Evolutionary conservation across 2,888 invertebrate genomes (phyloP), one percentile per base, ranked within the genome.

Genomic region (Drosophila neutralis): DNA sequence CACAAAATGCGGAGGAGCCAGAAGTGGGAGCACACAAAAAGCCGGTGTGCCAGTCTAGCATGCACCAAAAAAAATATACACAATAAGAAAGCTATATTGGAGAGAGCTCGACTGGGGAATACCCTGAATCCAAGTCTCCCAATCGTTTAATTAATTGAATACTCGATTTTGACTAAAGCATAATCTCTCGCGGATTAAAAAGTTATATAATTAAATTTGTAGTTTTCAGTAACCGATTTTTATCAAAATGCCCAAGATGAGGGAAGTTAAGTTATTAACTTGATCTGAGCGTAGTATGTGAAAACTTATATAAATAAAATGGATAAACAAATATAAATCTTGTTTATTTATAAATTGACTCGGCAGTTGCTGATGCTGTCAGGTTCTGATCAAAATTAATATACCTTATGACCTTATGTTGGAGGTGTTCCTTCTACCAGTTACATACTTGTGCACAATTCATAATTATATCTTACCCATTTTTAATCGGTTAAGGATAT

Each of bases 1-100:
- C 42, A 59, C 48, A 49, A 54, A 69, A 65, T 35, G 59, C 51
- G 36, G 59, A 51, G 49, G 71, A 60, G 70, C 51, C 31, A 21
- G 54, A 74, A 53, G 52, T 40, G 45, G 59, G n/a, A 42, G 33
- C 35, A 45, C 15, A 62, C 38, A 60, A 52, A 62, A 35, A n/a
- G 21, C 45, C 24, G 24, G 15, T 45, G 24, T 62, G 36, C n/a
- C 33, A 35, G 21, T 65, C 49, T 53, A 33, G 31, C 62, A 42
- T 54, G 53, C 61, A 54, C 29, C 18, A 54, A n/a, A n/a, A n/a
- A 15, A 40, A 15, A 36, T 27, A 15, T 11, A 6, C 2, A 7
- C 3, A n/a, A 8, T 8, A 45, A 24, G 24, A 45, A 24, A 15
- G 24, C 21, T 4, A 4, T 24, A 15, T 15, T 24, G 4, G 45